Evolutionary conservation across 2,888 invertebrate species (phyloP), one percentile per base, ranked within the genome.

Genomic region (Rhagonycha fulva): DNA sequence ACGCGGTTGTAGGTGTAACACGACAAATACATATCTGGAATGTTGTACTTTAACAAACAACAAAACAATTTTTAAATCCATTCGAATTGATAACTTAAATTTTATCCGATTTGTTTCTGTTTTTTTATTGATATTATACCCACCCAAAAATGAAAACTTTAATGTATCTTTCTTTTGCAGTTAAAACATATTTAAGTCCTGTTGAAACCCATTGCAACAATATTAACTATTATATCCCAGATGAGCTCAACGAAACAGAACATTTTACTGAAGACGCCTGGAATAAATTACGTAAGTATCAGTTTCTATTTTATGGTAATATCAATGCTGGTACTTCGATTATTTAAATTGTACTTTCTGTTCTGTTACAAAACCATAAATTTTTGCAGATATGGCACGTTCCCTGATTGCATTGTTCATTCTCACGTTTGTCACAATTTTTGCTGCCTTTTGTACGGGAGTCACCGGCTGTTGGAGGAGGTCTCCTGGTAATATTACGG

Each of bases 381-480:
- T n/a, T 23, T 76, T 89, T 90, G 14, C 89, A 92, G 94, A 89
- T 89, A 95, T 98, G 94, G 96, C 97, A 81, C 92, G 98, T 82
- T 96, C 97, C 75, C 96, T 96, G 89, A 94, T 98, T 85, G 97
- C 96, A 60, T 91, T 98, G 82, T 98, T 97, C 90, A 96, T 97
- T 85, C 93, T 98, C 74, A 96, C 96, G 70, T 96, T 99, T 89
- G 91, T 97, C 83, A 93, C 96, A 66, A 94, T 98, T 82, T 95
- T 98, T 88, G 93, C 97, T 83, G 96, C 98, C 23, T 98, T 98
- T 89, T 96, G 98, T 92, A 96, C 97, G 73, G 98, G 98, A 76
- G 94, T 98, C 12, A 95, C 97, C 32, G 98, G 98, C 82, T 99
- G 98, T 88, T 99, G 98, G 97, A 94, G 96, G 88, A 91, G 98